Conservation (phyloP, 2,888 invertebrate species). For the Drosophila prolongata region DNA sequence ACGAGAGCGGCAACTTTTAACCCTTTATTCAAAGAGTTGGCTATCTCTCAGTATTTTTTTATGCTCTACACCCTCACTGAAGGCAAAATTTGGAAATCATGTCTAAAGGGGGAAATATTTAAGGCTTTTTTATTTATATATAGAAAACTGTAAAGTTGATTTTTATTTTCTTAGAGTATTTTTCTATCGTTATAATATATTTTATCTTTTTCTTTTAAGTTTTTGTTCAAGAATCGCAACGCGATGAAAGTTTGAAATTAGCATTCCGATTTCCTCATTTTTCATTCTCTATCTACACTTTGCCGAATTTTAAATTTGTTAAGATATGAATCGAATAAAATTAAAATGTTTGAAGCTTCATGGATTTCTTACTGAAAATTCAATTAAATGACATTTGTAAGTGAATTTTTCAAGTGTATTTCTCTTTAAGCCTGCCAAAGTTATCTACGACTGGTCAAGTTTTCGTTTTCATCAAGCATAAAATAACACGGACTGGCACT, state of each 20-base stretch:
- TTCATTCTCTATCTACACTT: neutral
- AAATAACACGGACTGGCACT: slow-evolving; percentile 69
- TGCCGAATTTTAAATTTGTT: neutral
- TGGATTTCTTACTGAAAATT: no score
- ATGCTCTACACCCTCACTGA: neutral
- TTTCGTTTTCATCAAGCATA: slow-evolving; percentile 33
- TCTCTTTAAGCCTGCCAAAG: neutral
- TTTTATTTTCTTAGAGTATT: slow-evolving; percentile 11
- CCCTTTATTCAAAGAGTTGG: slow-evolving; percentile 39
- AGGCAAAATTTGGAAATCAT: slow-evolving; percentile 17
- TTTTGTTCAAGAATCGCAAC: slow-evolving; percentile 16
- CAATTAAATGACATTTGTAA: no score
- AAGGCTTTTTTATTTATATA: slow-evolving; percentile 1
- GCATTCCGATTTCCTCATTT: slow-evolving; percentile 51
- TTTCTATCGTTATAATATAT: neutral
- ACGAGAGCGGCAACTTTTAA: slow-evolving; percentile 38
- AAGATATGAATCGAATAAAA: no score
- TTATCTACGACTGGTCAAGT: slow-evolving; percentile 33
- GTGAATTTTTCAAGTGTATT: neutral
- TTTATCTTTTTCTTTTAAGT: slow-evolving; percentile 4
- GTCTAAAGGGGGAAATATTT: neutral
- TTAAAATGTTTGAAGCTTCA: no score
- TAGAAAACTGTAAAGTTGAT: slow-evolving; percentile 3
- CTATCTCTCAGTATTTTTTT: slow-evolving; percentile 26
- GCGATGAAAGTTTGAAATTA: slow-evolving; percentile 70